A percentile compares a stretch with the other conserved stretches of the same genome.
These are phyloP conservation scores for Okamejei kenojei DNA, from an alignment of 2,797 vertebrate genomes.

Conservation along the genomic window DNA sequence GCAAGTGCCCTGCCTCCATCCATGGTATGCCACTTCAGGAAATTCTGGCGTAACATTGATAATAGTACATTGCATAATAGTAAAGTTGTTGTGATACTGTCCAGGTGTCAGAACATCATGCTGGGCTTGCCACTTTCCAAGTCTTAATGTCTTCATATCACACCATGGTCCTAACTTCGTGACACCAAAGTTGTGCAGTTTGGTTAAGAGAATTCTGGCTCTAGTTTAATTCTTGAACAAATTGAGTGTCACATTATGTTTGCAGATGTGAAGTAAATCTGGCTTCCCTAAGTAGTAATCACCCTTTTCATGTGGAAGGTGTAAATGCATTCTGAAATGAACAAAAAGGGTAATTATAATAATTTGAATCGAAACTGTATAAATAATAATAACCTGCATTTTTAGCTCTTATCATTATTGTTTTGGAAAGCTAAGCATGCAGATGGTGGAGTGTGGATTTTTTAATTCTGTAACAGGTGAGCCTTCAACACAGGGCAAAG, in stretches of 20 bases:
- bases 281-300: not conserved
- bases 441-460: not conserved
- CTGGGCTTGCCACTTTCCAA: not conserved
- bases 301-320: not conserved
- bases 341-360: not conserved
- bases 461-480: not conserved
- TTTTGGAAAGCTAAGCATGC: constrained; percentile 7
- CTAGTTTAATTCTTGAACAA: not conserved
- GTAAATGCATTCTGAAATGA: not conserved
- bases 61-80: not conserved
- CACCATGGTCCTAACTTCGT: not conserved
- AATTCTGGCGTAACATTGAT: not conserved
- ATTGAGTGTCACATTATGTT: not conserved
- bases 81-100: not conserved
- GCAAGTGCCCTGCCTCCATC: too few species aligned
- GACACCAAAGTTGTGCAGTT: not conserved
- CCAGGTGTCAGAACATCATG: not conserved
- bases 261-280: not conserved
- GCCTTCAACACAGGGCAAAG: not conserved
- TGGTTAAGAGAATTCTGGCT: not conserved
- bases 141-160: not conserved
- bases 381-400: not conserved
- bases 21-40: too few species aligned
- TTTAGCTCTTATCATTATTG: not conserved
- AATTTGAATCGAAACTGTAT: not conserved